phyloP scores from a whole-genome alignment of 1,140 invertebrate species.

The Mercenaria mercenaria region DNA sequence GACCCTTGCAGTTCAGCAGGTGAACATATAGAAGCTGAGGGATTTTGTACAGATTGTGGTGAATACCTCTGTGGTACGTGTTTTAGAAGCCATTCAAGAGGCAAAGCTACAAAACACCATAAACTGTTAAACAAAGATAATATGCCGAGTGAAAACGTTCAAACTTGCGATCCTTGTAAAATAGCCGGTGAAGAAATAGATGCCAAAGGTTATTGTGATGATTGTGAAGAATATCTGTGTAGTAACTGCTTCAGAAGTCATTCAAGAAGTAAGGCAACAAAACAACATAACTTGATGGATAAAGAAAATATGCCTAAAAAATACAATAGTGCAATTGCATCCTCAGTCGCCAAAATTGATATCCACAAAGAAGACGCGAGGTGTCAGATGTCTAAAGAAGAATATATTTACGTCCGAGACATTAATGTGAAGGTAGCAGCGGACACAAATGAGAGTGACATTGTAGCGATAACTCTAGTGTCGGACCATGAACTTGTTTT shows the following conservation, averaged over 20 bases:
- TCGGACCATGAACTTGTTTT: not conserved
- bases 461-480: not conserved
- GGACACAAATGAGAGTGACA: not conserved
- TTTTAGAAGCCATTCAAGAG: not conserved
- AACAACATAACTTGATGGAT: too few relatives aligned
- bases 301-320: not conserved
- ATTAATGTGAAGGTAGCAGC: not conserved
- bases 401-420: not conserved
- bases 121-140: not conserved
- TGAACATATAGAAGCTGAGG: not conserved
- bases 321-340: not conserved
- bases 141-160: not conserved
- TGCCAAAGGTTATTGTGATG: not conserved
- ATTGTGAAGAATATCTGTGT: not conserved
- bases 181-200: not conserved
- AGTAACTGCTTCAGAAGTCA: not conserved
- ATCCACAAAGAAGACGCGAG: too few relatives aligned
- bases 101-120: not conserved
- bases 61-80: not conserved
- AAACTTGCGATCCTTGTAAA: not conserved
- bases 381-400: not conserved
- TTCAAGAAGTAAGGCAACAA: not conserved
- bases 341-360: not conserved
- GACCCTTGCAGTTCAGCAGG: not conserved
- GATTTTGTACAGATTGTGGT: not conserved